Evolutionary conservation across 2,113 vertebrate species (phyloP), one percentile per base, ranked within the genome.

Genomic region (Toxotes jaculatrix): DNA sequence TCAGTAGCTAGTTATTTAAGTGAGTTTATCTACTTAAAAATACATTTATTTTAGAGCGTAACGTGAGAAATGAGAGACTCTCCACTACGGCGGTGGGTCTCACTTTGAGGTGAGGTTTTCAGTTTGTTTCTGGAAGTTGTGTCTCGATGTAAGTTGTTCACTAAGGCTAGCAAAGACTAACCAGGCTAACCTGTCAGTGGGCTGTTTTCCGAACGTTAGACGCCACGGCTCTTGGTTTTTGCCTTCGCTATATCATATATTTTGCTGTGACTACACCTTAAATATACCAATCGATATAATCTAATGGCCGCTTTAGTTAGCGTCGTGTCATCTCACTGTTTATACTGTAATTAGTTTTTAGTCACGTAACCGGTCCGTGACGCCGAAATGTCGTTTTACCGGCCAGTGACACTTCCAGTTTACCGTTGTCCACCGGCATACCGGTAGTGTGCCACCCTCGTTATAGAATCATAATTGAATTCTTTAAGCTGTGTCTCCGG

Each of bases 151-250:
- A 10, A 38, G 61, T 2, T 34, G 8, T 56, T 40, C 23, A 12
- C 3, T 32, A 2, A n/a, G 3, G 74, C 79, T 71, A 63, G 36
- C 75, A 32, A 6, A 43, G n/a, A 51, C 27, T 27, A 27, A 27
- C 27, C 13, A 42, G 74, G 87, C 87, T 89, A 88, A 75, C 60
- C 62, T 47, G 69, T 74, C 40, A 81, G 19, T 71, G 8, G 5
- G 10, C 23, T 55, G 71, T 43, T 74, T 14, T 23, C 27, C 45
- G 27, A 9, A 45, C 40, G 65, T 4, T 21, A 2, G 23, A 23
- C 16, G 49, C 23, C 4, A 2, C 7, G 17, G n/a, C 27, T 21
- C 16, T 10, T 7, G 3, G 19, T 3, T 4, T 65, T 32, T 47
- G 6, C 5, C 12, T 43, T 23, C 17, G 55, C 23, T 36, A 31